Conservation (phyloP, 2,113 vertebrate species). For the Sakesphorus luctuosus region DNA sequence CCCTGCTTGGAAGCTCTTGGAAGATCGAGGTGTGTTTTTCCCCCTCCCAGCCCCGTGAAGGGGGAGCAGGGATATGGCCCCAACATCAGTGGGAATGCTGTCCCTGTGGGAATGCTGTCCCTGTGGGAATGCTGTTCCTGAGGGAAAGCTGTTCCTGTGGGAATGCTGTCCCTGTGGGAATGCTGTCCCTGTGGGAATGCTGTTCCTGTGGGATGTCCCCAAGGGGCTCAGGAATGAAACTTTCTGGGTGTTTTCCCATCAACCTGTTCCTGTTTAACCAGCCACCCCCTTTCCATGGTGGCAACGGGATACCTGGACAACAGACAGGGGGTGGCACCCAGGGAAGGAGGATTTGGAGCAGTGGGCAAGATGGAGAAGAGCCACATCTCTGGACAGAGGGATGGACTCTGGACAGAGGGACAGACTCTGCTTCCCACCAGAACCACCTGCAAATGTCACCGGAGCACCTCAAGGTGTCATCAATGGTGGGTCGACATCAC, state of each 20-base stretch:
- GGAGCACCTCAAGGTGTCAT: not conserved
- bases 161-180: too few relatives aligned
- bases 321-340: not conserved
- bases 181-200: too few relatives aligned
- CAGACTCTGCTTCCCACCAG: not conserved
- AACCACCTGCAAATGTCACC: not conserved
- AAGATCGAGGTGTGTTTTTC: not conserved
- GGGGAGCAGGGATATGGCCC: not conserved
- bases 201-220: not conserved
- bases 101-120: too few relatives aligned
- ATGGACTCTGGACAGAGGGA: not conserved
- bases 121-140: too few relatives aligned
- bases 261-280: fast-evolving
- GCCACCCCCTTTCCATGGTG: not conserved
- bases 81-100: not conserved
- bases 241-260: not conserved
- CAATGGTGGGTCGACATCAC: not conserved
- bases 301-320: fast-evolving
- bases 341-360: not conserved
- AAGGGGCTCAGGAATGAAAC: not conserved
- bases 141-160: too few relatives aligned
- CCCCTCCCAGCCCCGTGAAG: fast-evolving
- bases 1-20: not conserved
- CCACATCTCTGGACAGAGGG: not conserved
- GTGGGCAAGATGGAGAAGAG: not conserved